Percentiles rank a stretch among this genome's conserved stretches.
phyloP scores from a whole-genome alignment of 1,140 invertebrate genomes.

The Ceratosolen solmsi region DNA sequence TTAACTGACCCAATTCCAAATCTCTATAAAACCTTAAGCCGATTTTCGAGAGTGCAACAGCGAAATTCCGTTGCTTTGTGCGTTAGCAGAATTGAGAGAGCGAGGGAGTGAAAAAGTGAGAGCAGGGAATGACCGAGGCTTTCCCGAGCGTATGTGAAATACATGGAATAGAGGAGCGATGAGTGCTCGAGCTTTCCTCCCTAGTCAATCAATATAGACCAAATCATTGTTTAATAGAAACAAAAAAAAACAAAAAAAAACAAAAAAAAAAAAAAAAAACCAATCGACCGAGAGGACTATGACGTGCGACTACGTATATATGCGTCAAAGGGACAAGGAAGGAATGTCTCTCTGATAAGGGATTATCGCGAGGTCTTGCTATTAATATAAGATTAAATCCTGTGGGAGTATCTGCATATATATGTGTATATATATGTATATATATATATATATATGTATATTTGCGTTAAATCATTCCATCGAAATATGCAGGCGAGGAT shows the following conservation, averaged over 20 bases:
- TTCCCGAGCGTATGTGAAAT: not conserved
- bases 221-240: slow-evolving; percentile 36
- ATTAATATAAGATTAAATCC: not conserved
- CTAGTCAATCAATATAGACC: not conserved
- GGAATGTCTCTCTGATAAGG: not conserved
- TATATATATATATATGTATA: no score
- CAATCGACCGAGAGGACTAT: not conserved
- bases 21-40: slow-evolving; percentile 36
- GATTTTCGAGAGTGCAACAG: not conserved
- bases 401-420: no score
- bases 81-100: not conserved
- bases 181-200: not conserved
- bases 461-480: no score
- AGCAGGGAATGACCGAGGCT: not conserved
- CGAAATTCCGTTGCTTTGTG: slow-evolving; percentile 21
- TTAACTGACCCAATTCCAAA: slow-evolving; percentile 29
- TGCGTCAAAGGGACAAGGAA: not conserved
- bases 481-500: no score
- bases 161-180: not conserved
- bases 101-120: not conserved
- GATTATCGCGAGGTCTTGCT: not conserved
- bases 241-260: not conserved
- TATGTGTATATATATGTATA: no score
- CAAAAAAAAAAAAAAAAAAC: not conserved
- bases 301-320: not conserved